Conservation (phyloP, 2,113 vertebrate species). For the Zootoca vivipara region DNA sequence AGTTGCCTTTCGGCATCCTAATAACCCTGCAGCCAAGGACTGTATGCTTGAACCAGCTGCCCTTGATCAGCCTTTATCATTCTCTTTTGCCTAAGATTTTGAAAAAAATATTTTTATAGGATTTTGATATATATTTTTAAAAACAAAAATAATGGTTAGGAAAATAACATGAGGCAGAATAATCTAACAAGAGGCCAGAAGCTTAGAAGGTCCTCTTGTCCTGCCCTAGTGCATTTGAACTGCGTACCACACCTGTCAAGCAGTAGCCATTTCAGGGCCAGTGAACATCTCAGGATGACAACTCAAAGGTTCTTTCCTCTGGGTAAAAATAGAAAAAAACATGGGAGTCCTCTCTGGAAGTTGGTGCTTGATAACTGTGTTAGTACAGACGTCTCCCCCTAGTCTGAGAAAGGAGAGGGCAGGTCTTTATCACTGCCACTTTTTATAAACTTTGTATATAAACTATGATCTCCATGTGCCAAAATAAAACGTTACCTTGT, state of each 20-base stretch:
- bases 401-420: slow-evolving; percentile 19
- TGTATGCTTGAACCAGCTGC: neutral
- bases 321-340: neutral
- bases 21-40: neutral
- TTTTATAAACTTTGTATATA: slow-evolving; percentile 54
- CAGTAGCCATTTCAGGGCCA: slow-evolving; percentile 28
- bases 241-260: neutral
- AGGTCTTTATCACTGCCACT: slow-evolving; percentile 66
- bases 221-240: neutral
- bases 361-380: neutral
- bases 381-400: slow-evolving; percentile 23
- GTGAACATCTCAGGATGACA: slow-evolving; percentile 35
- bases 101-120: neutral
- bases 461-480: slow-evolving; percentile 61
- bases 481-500: slow-evolving; percentile 74
- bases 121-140: slow-evolving; percentile 21
- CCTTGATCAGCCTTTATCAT: neutral
- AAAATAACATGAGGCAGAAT: slow-evolving; percentile 45
- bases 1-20: neutral
- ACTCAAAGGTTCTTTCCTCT: neutral
- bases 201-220: slow-evolving; percentile 15
- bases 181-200: neutral
- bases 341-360: neutral
- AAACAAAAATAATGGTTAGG: slow-evolving; percentile 38
- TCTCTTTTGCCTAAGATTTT: neutral